Conservation (phyloP, 2,797 vertebrate genomes). For the Anniella stebbinsi region DNA sequence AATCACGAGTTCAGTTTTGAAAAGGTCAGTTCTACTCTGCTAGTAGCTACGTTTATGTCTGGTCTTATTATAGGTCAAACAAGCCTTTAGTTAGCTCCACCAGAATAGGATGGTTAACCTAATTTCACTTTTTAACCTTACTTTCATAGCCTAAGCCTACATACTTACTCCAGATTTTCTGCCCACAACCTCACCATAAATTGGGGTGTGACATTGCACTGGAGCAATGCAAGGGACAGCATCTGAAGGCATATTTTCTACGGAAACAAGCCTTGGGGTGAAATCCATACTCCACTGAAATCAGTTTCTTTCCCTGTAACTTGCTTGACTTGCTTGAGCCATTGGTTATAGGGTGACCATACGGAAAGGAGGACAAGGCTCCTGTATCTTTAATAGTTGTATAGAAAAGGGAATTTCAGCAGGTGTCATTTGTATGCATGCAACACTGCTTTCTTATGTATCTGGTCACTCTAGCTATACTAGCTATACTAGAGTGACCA, state of each 20-base stretch:
- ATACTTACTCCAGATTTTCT: neutral
- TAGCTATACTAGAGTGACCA: no score
- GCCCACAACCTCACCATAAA: neutral
- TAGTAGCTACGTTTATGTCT: constrained; percentile 43
- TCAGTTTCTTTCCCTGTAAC: neutral
- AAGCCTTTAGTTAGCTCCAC: neutral
- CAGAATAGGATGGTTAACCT: constrained; percentile 32
- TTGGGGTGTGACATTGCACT: neutral
- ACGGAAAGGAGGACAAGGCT: no score
- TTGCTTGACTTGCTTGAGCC: neutral
- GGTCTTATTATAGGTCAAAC: constrained; percentile 33
- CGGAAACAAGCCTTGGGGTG: neutral
- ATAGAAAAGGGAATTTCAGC: no score
- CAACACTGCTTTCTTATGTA: no score
- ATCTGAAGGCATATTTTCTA: neutral
- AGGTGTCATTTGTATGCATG: no score
- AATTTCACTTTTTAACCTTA: constrained; percentile 38
- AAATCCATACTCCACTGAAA: neutral
- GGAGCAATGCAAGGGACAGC: neutral
- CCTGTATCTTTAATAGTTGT: no score
- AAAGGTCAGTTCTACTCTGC: constrained; percentile 45
- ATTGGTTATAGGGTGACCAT: no score
- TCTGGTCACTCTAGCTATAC: no score
- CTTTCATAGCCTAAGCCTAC: neutral
- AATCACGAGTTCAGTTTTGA: neutral